phyloP scores from a whole-genome alignment of 2,113 vertebrate genomes.

The Malurus alboscapulatus region DNA sequence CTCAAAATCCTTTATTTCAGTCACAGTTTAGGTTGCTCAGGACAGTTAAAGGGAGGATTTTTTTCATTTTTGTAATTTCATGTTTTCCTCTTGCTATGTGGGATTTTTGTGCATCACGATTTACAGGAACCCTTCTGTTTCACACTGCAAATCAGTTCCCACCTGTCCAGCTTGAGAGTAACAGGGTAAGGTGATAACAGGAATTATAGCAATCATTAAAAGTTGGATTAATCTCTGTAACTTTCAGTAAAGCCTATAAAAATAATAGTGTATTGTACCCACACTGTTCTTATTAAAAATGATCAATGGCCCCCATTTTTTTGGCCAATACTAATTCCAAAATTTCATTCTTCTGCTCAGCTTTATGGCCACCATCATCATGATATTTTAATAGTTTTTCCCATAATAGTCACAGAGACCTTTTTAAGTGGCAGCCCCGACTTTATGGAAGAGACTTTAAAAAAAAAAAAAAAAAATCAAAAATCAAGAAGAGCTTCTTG shows the following conservation, averaged over 20 bases:
- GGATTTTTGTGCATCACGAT: not conserved
- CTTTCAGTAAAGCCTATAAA: constrained; percentile 35
- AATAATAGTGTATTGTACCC: constrained; percentile 3
- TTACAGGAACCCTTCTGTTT: not conserved
- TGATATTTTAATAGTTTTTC: constrained; percentile 57
- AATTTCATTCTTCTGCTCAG: constrained; percentile 17
- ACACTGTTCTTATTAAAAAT: constrained; percentile 42
- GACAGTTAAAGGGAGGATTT: not conserved
- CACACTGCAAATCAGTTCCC: not conserved
- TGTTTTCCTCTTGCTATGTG: accelerated
- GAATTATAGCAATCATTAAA: constrained; percentile 20
- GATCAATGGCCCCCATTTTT: constrained; percentile 33
- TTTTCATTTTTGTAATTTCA: not conserved
- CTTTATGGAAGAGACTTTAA: not conserved
- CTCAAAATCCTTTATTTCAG: not conserved
- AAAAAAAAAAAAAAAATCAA: not conserved
- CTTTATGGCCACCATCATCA: constrained; percentile 43
- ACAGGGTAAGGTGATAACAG: not conserved
- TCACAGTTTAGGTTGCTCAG: not conserved
- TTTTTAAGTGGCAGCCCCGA: constrained; percentile 30
- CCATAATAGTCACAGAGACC: constrained; percentile 10
- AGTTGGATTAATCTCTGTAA: constrained; percentile 16
- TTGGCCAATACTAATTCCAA: constrained; percentile 30
- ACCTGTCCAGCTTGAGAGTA: not conserved
- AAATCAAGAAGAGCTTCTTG: not conserved